A percentile compares a stretch with the other conserved stretches of the same genome.
These are phyloP conservation scores for Avahi laniger DNA, from an alignment of 2,797 vertebrate species.

Conservation along the genomic window DNA sequence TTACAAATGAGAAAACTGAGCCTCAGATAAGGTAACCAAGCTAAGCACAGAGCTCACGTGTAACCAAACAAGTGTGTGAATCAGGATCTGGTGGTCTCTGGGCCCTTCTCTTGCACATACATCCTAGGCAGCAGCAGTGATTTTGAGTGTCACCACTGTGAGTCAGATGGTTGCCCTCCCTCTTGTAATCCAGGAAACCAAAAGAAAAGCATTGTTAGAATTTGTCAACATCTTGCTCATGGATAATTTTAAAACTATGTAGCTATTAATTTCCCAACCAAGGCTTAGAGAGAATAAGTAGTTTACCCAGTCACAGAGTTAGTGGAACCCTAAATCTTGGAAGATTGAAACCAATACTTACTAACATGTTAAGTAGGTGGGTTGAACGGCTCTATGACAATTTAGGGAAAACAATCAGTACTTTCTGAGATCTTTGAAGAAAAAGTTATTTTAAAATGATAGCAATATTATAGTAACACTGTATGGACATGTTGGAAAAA, in stretches of 20 bases:
- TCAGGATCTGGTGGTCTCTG: not conserved
- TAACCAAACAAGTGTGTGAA: not conserved
- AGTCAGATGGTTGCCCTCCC: too few relatives aligned
- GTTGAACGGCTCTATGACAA: not conserved
- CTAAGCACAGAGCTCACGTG: not conserved
- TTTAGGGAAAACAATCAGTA: not conserved
- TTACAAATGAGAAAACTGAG: slow-evolving; percentile 14
- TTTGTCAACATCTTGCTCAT: not conserved
- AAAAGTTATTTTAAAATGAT: not conserved
- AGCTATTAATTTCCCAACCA: not conserved
- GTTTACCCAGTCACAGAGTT: not conserved
- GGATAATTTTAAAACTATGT: not conserved
- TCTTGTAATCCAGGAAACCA: not conserved
- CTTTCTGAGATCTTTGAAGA: not conserved
- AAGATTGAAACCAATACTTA: not conserved
- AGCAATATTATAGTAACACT: not conserved
- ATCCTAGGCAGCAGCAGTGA: too few relatives aligned
- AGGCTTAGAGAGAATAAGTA: not conserved
- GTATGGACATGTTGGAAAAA: not conserved
- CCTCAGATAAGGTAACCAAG: not conserved
- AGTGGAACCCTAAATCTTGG: not conserved
- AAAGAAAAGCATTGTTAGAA: not conserved
- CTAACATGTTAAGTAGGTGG: not conserved
- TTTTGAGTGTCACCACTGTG: not conserved
- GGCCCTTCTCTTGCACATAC: not conserved